A percentile compares a stretch with the other conserved stretches of the same genome.
phyloP scores from a whole-genome alignment of 2,797 vertebrate genomes.

The Periparus ater region DNA sequence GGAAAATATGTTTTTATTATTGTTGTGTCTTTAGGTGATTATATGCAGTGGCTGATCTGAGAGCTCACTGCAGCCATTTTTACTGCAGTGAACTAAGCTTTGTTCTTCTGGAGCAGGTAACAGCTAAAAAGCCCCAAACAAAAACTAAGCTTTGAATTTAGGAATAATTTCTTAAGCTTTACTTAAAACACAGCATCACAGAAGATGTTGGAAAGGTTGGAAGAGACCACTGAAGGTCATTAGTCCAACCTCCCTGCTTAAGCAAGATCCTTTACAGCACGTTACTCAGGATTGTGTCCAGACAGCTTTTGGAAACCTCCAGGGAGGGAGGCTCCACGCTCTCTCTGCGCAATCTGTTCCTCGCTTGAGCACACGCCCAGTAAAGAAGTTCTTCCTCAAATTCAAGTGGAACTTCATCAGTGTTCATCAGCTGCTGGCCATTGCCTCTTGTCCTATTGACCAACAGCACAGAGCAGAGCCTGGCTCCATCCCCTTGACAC shows the following conservation, averaged over 20 bases:
- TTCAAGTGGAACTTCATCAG: not conserved
- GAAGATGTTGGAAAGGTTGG: not conserved
- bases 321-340: not conserved
- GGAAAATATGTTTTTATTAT: constrained; percentile 40
- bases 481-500: not conserved
- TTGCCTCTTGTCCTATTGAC: not conserved
- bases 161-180: constrained; percentile 16
- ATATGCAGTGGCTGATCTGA: constrained; percentile 33
- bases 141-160: not conserved
- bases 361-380: rapidly evolving
- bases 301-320: not conserved
- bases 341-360: not conserved
- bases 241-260: not conserved
- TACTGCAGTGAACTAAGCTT: not conserved
- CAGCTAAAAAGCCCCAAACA: not conserved
- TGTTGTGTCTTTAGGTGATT: constrained; percentile 48
- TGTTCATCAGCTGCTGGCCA: not conserved
- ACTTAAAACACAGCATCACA: not conserved
- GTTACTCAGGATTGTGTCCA: not conserved
- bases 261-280: not conserved
- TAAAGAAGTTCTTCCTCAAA: not conserved
- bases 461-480: not conserved
- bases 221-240: not conserved
- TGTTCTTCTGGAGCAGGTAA: not conserved
- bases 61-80: not conserved